Evolutionary conservation across 2,888 invertebrate species (phyloP), one percentile per base, ranked within the genome.

Genomic region (Lacanobia oleracea): DNA sequence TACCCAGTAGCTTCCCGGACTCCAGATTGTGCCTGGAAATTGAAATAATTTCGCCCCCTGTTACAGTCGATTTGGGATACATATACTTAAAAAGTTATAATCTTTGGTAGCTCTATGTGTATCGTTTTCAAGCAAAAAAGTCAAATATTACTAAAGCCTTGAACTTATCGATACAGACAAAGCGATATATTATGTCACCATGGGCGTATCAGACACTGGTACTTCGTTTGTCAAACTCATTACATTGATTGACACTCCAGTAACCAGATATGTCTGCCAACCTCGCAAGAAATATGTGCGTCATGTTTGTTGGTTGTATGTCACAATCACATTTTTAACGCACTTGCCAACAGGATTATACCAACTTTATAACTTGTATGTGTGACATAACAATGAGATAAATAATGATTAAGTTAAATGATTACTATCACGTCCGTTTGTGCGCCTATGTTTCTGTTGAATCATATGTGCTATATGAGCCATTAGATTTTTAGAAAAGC

Each of bases 161-260:
- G 48, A 60, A 60, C n/a, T 43, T 6, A 37, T 63, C 12, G 37
- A 59, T 48, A 33, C 2, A 50, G 33, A 14, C 59, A 43, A 14
- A 16, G 37, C 45, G 12, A 10, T 37, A 2, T 27, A 56, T 75
- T 69, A 76, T 66, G 48, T 66, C 59, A 81, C 78, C 63, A 53
- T 79, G 71, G 66, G 66, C 66, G 71, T 66, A 68, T 59, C 51
- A 51, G 23, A 21, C 14, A 65, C 3, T 65, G 48, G 59, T 60
- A 63, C 53, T 79, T 66, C 18, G 65, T 50, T 79, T 73, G 65
- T 73, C 73, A 79, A 73, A 79, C 59, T 70, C 64, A 81, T 62
- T 75, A 76, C 54, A 74, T 59, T 70, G 81, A 80, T 78, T 78
- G 81, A 66, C 81, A 78, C 23, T 67, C 40, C 33, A 62, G 78